phyloP scores from a whole-genome alignment of 2,888 invertebrate genomes.

The Nemurella pictetii region DNA sequence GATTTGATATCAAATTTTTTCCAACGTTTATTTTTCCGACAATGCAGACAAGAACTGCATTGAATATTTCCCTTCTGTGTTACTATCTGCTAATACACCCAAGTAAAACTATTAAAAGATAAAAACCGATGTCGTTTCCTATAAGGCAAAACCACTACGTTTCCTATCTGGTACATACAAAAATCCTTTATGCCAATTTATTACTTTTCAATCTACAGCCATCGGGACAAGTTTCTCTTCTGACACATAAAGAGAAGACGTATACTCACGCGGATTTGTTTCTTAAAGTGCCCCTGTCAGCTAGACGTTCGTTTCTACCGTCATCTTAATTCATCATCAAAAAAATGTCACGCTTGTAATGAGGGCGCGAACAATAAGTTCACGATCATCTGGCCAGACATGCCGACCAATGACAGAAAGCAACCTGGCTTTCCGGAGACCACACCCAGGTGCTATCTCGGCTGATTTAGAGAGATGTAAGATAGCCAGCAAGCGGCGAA shows the following conservation, averaged over 20 bases:
- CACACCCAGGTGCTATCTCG: not conserved
- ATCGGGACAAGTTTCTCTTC: not conserved
- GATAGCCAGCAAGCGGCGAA: no score
- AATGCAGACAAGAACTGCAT: no score
- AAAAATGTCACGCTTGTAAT: not conserved
- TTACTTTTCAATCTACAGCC: not conserved
- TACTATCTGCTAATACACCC: not conserved
- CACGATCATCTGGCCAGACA: not conserved
- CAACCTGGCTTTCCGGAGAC: not conserved
- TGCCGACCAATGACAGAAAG: not conserved
- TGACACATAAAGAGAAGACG: not conserved
- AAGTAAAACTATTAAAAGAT: not conserved
- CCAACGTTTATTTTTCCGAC: no score
- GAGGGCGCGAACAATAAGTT: not conserved
- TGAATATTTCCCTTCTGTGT: no score
- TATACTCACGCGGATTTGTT: not conserved
- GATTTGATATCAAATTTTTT: no score
- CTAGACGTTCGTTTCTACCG: no score
- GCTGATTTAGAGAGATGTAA: no score
- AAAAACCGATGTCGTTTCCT: no score
- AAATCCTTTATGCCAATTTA: not conserved
- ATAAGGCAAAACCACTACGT: no score
- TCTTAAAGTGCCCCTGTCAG: not conserved
- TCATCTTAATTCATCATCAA: not conserved
- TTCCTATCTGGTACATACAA: not conserved